These are phyloP conservation scores for Alsophila aescularia DNA, from an alignment of 2,888 invertebrate genomes.

Conservation along the genomic window DNA sequence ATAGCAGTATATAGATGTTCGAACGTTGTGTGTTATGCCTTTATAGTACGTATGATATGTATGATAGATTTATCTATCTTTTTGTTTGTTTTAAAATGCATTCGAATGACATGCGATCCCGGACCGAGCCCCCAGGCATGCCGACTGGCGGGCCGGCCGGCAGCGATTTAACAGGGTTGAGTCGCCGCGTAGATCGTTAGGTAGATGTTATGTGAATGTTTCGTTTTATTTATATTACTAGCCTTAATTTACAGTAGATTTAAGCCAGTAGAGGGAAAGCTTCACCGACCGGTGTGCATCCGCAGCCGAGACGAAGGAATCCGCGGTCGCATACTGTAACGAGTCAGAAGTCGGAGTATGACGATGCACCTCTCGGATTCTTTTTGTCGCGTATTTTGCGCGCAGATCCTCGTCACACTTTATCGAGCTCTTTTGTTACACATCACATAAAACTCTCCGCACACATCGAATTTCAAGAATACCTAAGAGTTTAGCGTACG, in stretches of 20 bases:
- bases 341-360: too few relatives aligned
- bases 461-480: too few relatives aligned
- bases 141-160: conserved; percentile 25
- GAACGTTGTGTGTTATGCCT: conserved; percentile 71
- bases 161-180: conserved; percentile 42
- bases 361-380: conserved; percentile 38
- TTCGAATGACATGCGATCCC: conserved; percentile 52
- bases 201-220: conserved; percentile 79
- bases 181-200: conserved; percentile 69
- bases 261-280: conserved; percentile 66
- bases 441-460: conserved; percentile 3
- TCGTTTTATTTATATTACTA: conserved; percentile 40
- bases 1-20: conserved; percentile 64
- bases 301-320: conserved; percentile 42
- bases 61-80: conserved; percentile 52
- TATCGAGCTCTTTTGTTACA: conserved; percentile 38
- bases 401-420: conserved; percentile 58
- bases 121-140: conserved; percentile 40
- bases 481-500: too few relatives aligned
- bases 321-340: background rate
- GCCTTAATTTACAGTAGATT: conserved; percentile 50
- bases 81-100: conserved; percentile 53
- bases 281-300: conserved; percentile 49
- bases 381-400: conserved; percentile 46
- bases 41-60: conserved; percentile 60